Base-by-base conservation (phyloP, 2,113 vertebrate genomes). In the Esox niger region DNA sequence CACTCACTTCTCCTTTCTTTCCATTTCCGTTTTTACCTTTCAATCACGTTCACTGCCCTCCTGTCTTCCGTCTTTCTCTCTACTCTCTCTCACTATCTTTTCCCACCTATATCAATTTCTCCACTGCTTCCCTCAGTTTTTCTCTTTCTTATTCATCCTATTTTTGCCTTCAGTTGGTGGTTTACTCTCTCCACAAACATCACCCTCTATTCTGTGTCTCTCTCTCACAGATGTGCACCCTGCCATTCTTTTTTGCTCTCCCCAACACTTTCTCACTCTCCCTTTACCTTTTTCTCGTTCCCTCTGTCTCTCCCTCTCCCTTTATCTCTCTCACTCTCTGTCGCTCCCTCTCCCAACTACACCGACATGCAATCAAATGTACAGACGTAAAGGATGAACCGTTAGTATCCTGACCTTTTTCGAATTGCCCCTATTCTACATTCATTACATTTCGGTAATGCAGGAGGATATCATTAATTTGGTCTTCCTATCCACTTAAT, bases 391-490 rank as follows among this genome's bases (percentile, higher is more conserved):
- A 62, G 66, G 71, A 74, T 30, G 63, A 79, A 60, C 47, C 55
- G 65, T 56, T 64, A 61, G 71, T 23, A 71, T 47, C 58, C 31
- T 70, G 69, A 80, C 79, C 75, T 82, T 79, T 71, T 76, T 66
- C 47, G 57, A n/a, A 58, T 68, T 25, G 59, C 57, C 72, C 35
- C 57, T 68, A 54, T 81, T 77, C 71, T 63, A 77, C 70, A 77
- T 76, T 78, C 69, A 56, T 56, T 74, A 56, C 69, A 68, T 79
- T 82, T 86, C 69, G 70, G 75, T 78, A 78, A 60, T 64, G 75
- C 30, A 72, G 74, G 21, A 21, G 62, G 32, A 31, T 73, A 69
- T 70, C 83, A 84, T 87, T 86, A 71, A 64, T 66, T 75, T 73
- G 64, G 54, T 1, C 15, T 43, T 17, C 38, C 68, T 67, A 64